Evolutionary conservation across 1,140 invertebrate genomes (phyloP).

Genomic region (Adelges cooleyi): DNA sequence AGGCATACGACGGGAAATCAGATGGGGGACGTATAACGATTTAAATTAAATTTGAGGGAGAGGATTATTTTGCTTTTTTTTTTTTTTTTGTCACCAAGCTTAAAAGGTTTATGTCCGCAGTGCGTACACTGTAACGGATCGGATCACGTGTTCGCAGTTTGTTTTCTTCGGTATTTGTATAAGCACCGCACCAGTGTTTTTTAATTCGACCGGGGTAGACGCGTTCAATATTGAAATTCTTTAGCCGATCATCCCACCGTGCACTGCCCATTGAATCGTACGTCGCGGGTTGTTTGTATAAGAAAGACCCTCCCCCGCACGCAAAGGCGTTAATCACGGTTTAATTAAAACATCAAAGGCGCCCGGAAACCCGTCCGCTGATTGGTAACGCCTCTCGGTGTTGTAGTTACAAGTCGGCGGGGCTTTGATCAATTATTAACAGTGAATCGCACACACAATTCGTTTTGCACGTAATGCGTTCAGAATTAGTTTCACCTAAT

Average conservation of each 20-base stretch:
- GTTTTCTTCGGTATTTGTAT: slow-evolving; percentile 22
- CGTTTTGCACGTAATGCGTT: too few species aligned
- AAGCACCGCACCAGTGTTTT: slow-evolving; percentile 1
- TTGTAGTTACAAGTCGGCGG: slow-evolving; percentile 3
- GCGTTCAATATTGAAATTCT: slow-evolving; percentile 19
- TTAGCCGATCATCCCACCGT: neutral
- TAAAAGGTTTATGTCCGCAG: neutral
- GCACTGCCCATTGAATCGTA: neutral
- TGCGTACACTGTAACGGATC: neutral
- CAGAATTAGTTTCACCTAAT: too few species aligned
- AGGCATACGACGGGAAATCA: neutral
- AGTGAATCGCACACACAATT: neutral
- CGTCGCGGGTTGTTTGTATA: slow-evolving; percentile 7
- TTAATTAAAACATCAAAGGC: slow-evolving; percentile 28
- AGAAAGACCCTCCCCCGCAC: neutral
- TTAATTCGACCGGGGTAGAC: neutral
- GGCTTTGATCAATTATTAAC: slow-evolving; percentile 19
- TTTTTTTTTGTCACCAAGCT: neutral
- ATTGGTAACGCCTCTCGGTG: slow-evolving; percentile 1
- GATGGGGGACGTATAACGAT: neutral
- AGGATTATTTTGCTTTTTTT: neutral
- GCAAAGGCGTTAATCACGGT: slow-evolving; percentile 19
- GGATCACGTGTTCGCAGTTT: neutral
- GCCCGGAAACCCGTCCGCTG: neutral
- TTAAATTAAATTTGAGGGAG: neutral